Percentiles rank a stretch among this genome's conserved stretches.
Evolutionary conservation across 2,797 vertebrate species (phyloP).

Genomic region (Pelochelys cantorii): DNA sequence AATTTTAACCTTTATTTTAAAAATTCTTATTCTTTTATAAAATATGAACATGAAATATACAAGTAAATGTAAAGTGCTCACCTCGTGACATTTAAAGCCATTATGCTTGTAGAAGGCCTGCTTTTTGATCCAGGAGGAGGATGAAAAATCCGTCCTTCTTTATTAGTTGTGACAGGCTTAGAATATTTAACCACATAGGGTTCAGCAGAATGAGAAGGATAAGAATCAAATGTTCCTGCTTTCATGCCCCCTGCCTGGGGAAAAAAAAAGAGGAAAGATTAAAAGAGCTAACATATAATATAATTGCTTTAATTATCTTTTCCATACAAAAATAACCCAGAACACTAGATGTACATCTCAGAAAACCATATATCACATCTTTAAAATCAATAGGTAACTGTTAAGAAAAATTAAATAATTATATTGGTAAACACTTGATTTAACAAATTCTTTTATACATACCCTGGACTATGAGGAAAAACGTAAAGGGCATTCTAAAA

Average conservation of each 20-base stretch:
- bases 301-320: background rate
- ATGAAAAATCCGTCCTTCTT: slow-evolving; percentile 76
- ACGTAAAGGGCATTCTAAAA: background rate
- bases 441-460: background rate
- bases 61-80: slow-evolving; percentile 60
- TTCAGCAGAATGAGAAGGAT: slow-evolving; percentile 80
- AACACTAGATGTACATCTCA: background rate
- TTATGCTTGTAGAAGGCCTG: slow-evolving; percentile 81
- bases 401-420: background rate
- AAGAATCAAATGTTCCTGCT: slow-evolving; percentile 84
- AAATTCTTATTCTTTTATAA: background rate
- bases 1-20: too few species aligned
- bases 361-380: fast-evolving
- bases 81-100: slow-evolving; percentile 82
- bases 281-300: background rate
- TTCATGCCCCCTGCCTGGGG: slow-evolving; percentile 84
- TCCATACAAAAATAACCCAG: background rate
- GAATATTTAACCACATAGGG: slow-evolving; percentile 57
- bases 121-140: slow-evolving; percentile 81
- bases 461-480: background rate
- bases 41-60: background rate
- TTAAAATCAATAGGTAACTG: background rate
- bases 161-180: slow-evolving; percentile 37
- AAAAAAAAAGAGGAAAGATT: background rate
- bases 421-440: background rate